These are phyloP conservation scores for Picus viridis DNA, from an alignment of 2,797 vertebrate genomes.

Conservation along the genomic window DNA sequence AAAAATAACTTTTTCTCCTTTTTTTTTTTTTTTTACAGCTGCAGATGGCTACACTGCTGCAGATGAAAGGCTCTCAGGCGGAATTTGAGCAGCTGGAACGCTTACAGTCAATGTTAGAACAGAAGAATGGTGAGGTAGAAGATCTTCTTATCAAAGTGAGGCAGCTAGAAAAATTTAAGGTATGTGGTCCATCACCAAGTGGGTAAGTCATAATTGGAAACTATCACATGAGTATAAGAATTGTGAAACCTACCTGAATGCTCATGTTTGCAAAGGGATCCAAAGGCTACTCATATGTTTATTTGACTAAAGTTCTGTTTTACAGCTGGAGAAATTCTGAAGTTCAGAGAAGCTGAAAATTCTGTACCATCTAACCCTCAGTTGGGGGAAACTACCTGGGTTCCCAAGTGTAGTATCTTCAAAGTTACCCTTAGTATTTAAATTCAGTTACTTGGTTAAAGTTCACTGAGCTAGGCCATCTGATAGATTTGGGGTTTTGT, in stretches of 20 bases:
- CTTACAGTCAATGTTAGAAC: conserved; percentile 89
- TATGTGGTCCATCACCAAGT: conserved; percentile 39
- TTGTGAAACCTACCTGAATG: background rate
- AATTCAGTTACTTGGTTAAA: background rate
- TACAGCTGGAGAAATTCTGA: background rate
- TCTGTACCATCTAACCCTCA: rapidly evolving
- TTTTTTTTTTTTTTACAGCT: conserved; percentile 76
- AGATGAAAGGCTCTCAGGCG: conserved; percentile 89
- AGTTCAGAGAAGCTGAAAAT: background rate
- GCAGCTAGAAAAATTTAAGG: conserved; percentile 89
- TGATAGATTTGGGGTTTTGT: too few species aligned
- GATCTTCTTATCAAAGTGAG: conserved; percentile 88
- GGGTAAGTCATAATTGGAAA: background rate
- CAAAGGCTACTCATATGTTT: background rate
- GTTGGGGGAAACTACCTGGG: background rate
- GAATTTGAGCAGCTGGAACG: conserved; percentile 93
- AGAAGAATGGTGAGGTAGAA: conserved; percentile 94
- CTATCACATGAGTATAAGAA: background rate
- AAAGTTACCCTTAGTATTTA: background rate
- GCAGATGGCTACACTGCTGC: conserved; percentile 91
- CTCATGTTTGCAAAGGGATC: background rate
- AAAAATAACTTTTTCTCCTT: background rate
- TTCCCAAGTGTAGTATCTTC: background rate
- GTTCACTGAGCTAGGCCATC: background rate
- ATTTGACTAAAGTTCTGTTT: background rate